Evolutionary conservation across 2,888 invertebrate genomes (phyloP), one percentile per base, ranked within the genome.

Genomic region (Pandemis heparana): DNA sequence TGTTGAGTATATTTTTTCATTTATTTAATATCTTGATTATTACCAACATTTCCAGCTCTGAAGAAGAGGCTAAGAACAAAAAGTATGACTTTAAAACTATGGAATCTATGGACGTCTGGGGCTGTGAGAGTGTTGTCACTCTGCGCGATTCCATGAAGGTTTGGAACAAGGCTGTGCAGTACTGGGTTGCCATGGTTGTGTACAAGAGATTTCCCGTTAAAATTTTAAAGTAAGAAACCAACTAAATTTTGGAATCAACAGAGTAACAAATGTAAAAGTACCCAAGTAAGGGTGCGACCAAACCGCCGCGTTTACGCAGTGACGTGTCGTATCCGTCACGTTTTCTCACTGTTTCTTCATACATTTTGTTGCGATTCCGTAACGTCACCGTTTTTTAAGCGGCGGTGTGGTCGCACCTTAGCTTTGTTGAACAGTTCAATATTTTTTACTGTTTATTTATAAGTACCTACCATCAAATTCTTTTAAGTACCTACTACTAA

Each of bases 111-210:
- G 96, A 98, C 77, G 96, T 97, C 0, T 96, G 96, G 90, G 96
- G 96, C 48, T 96, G 98, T 67, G 99, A 99, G 85, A 96, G 96
- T 70, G 96, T 97, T 73, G 96, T 96, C 48, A 98, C 98, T 0
- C 96, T 98, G 76, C 95, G 98, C 5, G 97, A 97, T 76, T 98
- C 97, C 5, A 98, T 99, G 96, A 97, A 98, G 83, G 96, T 97
- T 67, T 99, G 99, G 99, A 99, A 99, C 87, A 97, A 97, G 83
- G 98, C 98, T 53, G 97, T 99, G 0, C 99, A 99, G 87, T 99
- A 98, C 88, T 99, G 99, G 99, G 95, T 99, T 80, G 99, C 98
- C 0, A 96, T 96, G 77, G 97, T 97, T 85, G 96, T 99, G 2
- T 99, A 99, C 88, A 98, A 97, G 83, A 94, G 97, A 78, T 97